These are phyloP conservation scores for Turritopsis rubra DNA, from an alignment of 30 jellyfish, hydroid and myxozoan genomes.

Conservation along the genomic window DNA sequence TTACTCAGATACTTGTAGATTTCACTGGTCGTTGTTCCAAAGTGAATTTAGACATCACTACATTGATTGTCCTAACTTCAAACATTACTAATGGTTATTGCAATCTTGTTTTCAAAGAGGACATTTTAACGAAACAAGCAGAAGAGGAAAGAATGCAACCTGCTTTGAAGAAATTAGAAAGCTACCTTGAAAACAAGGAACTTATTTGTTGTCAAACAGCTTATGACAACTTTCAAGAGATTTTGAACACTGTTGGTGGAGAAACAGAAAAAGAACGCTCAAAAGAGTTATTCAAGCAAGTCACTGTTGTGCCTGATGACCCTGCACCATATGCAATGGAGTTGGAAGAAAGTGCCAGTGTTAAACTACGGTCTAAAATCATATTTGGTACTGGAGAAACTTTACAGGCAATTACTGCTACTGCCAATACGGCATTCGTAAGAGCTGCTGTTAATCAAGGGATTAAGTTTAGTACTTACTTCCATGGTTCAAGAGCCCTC, in stretches of 20 bases:
- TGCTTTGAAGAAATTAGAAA: slow-evolving; percentile 41
- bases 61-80: slow-evolving; percentile 66
- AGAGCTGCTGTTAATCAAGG: slow-evolving; percentile 87
- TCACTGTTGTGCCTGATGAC: slow-evolving; percentile 50
- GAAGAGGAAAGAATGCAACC: slow-evolving; percentile 64
- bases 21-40: slow-evolving; percentile 22
- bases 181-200: slow-evolving; percentile 47
- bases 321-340: slow-evolving; percentile 51
- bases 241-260: slow-evolving; percentile 71
- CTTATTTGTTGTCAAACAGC: slow-evolving; percentile 68
- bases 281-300: slow-evolving; percentile 26
- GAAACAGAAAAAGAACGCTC: slow-evolving; percentile 51
- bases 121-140: slow-evolving; percentile 49
- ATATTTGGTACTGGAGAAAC: slow-evolving; percentile 86
- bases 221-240: slow-evolving; percentile 35
- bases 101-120: slow-evolving; percentile 43
- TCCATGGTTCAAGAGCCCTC: slow-evolving; percentile 67
- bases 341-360: slow-evolving; percentile 53
- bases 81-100: slow-evolving; percentile 65
- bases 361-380: slow-evolving; percentile 52
- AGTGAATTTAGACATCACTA: slow-evolving; percentile 71
- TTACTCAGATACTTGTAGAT: background rate
- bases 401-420: slow-evolving; percentile 55
- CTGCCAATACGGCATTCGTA: slow-evolving; percentile 77
- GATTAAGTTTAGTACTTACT: slow-evolving; percentile 50